These are phyloP conservation scores for Chascanopsetta lugubris DNA, from an alignment of 2,113 vertebrate species.

Conservation along the genomic window DNA sequence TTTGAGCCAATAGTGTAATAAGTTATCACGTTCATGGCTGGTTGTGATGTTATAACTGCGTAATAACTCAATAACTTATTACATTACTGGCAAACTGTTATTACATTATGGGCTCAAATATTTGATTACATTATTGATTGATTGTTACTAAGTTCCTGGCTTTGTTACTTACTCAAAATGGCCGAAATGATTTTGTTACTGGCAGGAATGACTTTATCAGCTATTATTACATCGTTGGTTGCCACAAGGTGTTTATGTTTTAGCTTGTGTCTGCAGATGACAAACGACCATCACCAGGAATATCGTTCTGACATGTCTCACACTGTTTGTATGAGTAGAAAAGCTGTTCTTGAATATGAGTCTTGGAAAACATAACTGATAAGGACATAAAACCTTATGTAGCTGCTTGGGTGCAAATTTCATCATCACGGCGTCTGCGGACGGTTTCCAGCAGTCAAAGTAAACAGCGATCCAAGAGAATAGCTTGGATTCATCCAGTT, in stretches of 20 bases:
- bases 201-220: too few species aligned
- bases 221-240: too few species aligned
- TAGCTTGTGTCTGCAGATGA: background rate
- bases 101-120: too few species aligned
- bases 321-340: background rate
- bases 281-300: background rate
- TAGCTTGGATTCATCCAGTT: constrained; percentile 9
- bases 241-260: constrained; percentile 2
- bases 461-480: too few species aligned
- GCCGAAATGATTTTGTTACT: too few species aligned
- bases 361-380: background rate
- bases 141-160: background rate
- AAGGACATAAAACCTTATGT: background rate
- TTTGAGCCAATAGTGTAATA: too few species aligned
- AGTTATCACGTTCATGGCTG: too few species aligned
- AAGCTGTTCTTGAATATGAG: background rate
- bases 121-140: too few species aligned
- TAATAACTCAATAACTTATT: too few species aligned
- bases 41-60: too few species aligned
- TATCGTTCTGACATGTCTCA: background rate
- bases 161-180: too few species aligned
- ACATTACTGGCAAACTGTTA: too few species aligned
- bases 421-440: background rate
- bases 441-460: background rate
- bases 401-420: background rate